Percentiles rank a stretch among this genome's conserved stretches.
phyloP scores from a whole-genome alignment of 1,140 invertebrate species.

The Diuraphis noxia region DNA sequence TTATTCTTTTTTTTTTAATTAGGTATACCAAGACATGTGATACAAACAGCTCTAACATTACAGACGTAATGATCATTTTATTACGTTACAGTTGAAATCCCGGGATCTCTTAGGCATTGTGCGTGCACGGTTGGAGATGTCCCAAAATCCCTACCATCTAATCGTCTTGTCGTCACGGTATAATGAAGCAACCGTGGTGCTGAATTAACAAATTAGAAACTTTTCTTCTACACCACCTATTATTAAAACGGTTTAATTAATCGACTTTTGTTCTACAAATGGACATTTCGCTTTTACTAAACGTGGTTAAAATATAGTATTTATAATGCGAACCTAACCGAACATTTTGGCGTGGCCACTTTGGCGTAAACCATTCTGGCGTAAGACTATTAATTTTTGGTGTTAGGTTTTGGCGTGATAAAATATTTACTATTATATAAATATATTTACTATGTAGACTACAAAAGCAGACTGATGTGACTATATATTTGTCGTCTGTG shows the following conservation, averaged over 20 bases:
- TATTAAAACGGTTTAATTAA: neutral
- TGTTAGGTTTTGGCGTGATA: too few relatives aligned
- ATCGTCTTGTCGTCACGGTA: neutral
- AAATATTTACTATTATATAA: too few relatives aligned
- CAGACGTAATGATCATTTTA: neutral
- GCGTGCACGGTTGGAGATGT: neutral
- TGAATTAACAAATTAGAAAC: neutral
- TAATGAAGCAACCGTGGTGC: neutral
- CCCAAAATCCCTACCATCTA: neutral
- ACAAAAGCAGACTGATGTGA: too few relatives aligned
- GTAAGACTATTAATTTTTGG: too few relatives aligned
- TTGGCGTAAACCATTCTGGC: too few relatives aligned
- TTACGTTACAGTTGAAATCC: neutral
- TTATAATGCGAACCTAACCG: too few relatives aligned
- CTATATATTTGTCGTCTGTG: too few relatives aligned
- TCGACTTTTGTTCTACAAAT: neutral
- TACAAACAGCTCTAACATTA: neutral
- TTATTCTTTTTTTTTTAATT: neutral
- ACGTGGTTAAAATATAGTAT: neutral
- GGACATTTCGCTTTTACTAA: neutral
- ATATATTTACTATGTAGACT: too few relatives aligned
- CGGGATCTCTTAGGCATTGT: neutral
- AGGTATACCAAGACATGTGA: neutral
- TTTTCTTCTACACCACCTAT: neutral
- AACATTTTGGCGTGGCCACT: too few relatives aligned